Evolutionary conservation across 2,888 invertebrate species (phyloP).

Genomic region (Drosophila eohydei): DNA sequence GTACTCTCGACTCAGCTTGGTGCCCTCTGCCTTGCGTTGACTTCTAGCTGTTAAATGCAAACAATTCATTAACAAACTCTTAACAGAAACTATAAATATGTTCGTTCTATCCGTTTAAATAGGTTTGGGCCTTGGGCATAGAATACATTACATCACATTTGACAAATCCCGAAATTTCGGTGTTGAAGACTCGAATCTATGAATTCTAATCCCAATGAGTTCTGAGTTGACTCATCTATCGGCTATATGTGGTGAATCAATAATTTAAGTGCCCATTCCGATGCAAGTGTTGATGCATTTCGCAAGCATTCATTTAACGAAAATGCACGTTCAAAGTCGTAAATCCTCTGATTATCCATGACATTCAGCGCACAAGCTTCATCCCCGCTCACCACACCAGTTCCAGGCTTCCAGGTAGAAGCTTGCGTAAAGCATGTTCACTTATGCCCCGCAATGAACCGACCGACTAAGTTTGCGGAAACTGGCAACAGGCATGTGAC

Average conservation of each 20-base stretch:
- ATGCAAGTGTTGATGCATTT: conserved; percentile 30
- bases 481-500: conserved; percentile 16
- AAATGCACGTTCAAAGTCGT: conserved; percentile 24
- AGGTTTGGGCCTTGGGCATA: too few relatives aligned
- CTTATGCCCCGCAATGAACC: conserved; percentile 5
- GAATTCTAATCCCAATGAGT: background rate
- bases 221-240: conserved; percentile 18
- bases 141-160: too few relatives aligned
- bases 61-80: background rate
- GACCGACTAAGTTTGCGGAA: background rate
- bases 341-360: conserved; percentile 10
- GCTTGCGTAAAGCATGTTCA: conserved; percentile 12
- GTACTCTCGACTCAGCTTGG: background rate
- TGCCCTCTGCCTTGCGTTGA: background rate
- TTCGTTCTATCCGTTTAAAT: background rate
- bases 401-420: background rate
- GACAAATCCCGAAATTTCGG: too few relatives aligned
- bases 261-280: conserved; percentile 14
- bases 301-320: conserved; percentile 12
- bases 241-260: background rate
- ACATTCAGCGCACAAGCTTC: conserved; percentile 7
- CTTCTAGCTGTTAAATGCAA: background rate
- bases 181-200: background rate
- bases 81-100: background rate
- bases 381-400: background rate